phyloP scores from a whole-genome alignment of 35 echinoderm and acorn worm genomes.

The Heliocidaris tuberculata region DNA sequence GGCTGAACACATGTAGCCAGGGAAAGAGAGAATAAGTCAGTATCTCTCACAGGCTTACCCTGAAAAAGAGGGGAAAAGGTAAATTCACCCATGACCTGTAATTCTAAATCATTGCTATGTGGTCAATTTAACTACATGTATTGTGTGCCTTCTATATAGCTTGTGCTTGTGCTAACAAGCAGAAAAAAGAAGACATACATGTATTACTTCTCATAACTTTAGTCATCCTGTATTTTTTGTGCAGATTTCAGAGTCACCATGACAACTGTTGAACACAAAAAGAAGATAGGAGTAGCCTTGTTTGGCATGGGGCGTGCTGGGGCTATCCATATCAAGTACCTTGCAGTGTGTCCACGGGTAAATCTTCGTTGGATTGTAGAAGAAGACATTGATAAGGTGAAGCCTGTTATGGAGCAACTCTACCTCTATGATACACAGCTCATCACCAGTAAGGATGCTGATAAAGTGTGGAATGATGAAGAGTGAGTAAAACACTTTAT shows the following conservation, averaged over 20 bases:
- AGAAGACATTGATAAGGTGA: slow-evolving; percentile 51
- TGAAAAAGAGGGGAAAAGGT: too few species aligned
- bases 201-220: too few species aligned
- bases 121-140: too few species aligned
- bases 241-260: not conserved
- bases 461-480: slow-evolving; percentile 61
- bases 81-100: too few species aligned
- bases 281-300: slow-evolving; percentile 68
- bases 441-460: slow-evolving; percentile 14
- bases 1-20: too few species aligned
- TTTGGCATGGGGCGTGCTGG: slow-evolving; percentile 81
- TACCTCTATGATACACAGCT: slow-evolving; percentile 49
- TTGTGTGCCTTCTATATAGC: too few species aligned
- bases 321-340: slow-evolving; percentile 53
- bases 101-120: too few species aligned
- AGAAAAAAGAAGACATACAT: too few species aligned
- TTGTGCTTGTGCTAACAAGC: too few species aligned
- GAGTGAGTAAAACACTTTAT: slow-evolving; percentile 43
- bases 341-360: slow-evolving; percentile 31
- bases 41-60: too few species aligned
- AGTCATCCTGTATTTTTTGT: not conserved
- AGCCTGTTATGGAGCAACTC: slow-evolving; percentile 15
- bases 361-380: slow-evolving; percentile 72
- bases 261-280: not conserved
- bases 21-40: too few species aligned